Base-by-base conservation (phyloP, 1,140 invertebrate species). In the Mycetomoellerius zeteki region DNA sequence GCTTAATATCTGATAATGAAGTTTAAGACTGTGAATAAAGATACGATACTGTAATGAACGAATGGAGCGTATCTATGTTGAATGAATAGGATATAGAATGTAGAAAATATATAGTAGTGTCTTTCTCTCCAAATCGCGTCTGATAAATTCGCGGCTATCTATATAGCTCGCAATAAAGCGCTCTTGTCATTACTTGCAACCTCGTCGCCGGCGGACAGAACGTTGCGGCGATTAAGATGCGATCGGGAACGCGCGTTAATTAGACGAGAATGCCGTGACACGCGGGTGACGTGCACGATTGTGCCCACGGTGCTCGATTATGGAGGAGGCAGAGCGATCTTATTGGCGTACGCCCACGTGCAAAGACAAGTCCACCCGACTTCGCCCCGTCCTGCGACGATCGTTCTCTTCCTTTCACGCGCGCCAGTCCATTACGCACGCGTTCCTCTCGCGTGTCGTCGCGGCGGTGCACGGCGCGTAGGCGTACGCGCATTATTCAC, bases 401-500 rank as follows among this genome's bases (percentile, higher is more conserved):
- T 86, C 52, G 62, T 80, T 56, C 24, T 72, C 85, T 81, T 69
- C 54, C 65, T 54, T 81, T 82, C 85, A 77, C 47, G 67, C 75
- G 43, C 60, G 56, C 47, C 86, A 33, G 62, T 69, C 88, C 62
- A 90, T 90, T 90, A 90, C 67, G 85, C 88, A 30, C 85, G 84
- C 60, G 50, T 64, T 77, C 71, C 65, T 30, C 73, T 52, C 72
- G 73, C 76, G 60, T 37, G 82, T 86, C 69, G 50, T 85, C 54
- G 80, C 86, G 47, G 65, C 21, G 65, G 37, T 60, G 67, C 43
- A 21, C 50, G 43, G 43, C 72, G 88, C 85, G 84, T 91, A 65
- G 90, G 89, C 81, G 89, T 77, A 64, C 50, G 84, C 75, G 80
- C 89, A 91, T 90, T 89, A 91, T 85, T 89, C 89, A 91, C 90